Base-by-base conservation (phyloP, 2,888 invertebrate genomes). In the Philaethria dido region DNA sequence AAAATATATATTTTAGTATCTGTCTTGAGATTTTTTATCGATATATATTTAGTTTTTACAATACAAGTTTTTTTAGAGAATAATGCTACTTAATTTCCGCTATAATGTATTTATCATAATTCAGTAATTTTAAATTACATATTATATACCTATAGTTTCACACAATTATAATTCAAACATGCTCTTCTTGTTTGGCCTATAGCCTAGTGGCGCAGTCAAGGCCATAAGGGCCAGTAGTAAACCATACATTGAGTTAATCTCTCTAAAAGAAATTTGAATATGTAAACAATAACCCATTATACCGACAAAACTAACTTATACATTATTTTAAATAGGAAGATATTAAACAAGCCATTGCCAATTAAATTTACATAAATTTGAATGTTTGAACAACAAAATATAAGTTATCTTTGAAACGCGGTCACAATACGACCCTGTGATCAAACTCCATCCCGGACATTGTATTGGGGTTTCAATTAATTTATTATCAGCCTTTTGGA, bases 391-490 rank as follows among this genome's bases (percentile, higher is more conserved):
- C 36, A 57, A 57, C 11, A 22, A 57, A 39, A 45, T 39, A n/a
- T 59, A 55, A 22, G 45, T 59, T 33, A 66, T 48, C 48, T 54
- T 60, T 45, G 11, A n/a, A 20, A 29, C 11, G 44, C 45, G 55
- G 64, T 64, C 64, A 61, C 50, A 44, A 44, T 13, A 20, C 20
- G 50, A 50, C 44, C 16, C n/a, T 50, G 18, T 42, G 47, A 55
- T 55, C 36, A 60, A 47, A 47, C 47, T 16, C 18, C 22, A 45
- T 63, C 22, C 42, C 44, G 54, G 36, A 13, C n/a, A 42, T 62
- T 42, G 48, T 57, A 61, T 39, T 60, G 60, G 33, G 60, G 54
- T 42, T 66, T 63, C 62, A 60, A 59, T 64, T 55, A 61, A 33
- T 33, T 3, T 33, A 33, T 33, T 33, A 33, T 33, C 9, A 33